Evolutionary conservation across 2,888 invertebrate species (phyloP).

Genomic region (Limnephilus rhombicus): DNA sequence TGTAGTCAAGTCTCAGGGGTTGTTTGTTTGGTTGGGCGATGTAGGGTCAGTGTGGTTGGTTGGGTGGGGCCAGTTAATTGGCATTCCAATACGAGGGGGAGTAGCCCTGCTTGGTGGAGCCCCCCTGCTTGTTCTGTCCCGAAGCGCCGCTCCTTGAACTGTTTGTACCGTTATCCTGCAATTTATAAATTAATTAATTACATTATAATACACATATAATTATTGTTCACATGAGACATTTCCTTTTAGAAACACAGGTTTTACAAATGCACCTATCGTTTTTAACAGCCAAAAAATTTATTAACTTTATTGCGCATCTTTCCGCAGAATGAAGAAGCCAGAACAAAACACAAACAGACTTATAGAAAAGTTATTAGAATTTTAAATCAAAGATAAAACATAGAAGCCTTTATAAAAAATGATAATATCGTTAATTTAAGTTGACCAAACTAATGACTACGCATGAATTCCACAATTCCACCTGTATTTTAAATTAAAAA

Average conservation of each 20-base stretch:
- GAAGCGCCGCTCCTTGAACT: slow-evolving; percentile 75
- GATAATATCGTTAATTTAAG: no score
- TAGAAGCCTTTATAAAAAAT: no score
- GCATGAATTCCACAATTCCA: no score
- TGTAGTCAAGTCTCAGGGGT: slow-evolving; percentile 3
- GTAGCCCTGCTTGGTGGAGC: slow-evolving; percentile 80
- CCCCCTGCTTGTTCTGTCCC: slow-evolving; percentile 78
- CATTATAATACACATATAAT: neutral
- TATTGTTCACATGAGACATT: neutral
- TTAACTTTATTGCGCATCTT: neutral
- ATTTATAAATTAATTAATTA: slow-evolving; percentile 57
- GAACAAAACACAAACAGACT: neutral
- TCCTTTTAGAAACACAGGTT: neutral
- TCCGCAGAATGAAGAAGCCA: neutral
- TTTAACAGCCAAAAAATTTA: neutral
- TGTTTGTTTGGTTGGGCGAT: neutral
- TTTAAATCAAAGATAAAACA: no score
- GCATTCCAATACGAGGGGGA: slow-evolving; percentile 82
- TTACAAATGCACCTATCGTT: neutral
- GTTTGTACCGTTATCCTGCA: slow-evolving; percentile 78
- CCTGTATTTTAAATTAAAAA: no score
- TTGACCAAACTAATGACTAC: no score
- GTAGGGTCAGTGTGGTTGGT: slow-evolving; percentile 19
- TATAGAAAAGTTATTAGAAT: no score
- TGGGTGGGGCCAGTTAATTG: slow-evolving; percentile 72